Conservation (phyloP, 2,797 vertebrate genomes). For the Apogon hyalosoma region DNA sequence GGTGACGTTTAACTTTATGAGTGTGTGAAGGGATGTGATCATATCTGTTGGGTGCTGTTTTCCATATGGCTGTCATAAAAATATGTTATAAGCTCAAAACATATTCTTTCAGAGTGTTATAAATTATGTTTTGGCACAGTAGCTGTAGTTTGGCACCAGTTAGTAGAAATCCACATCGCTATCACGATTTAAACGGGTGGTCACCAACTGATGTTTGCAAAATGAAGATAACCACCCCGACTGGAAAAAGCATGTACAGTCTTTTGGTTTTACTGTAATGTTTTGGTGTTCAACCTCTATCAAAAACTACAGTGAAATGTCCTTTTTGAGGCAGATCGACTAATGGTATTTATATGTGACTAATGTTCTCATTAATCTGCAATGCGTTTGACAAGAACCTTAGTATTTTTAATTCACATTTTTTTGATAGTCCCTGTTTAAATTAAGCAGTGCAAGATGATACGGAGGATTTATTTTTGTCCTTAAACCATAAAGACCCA, state of each 20-base stretch:
- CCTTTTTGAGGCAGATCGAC: constrained; percentile 34
- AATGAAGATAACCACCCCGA: constrained; percentile 20
- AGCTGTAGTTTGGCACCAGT: constrained; percentile 49
- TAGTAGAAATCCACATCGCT: constrained; percentile 30
- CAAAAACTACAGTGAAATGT: constrained; percentile 11
- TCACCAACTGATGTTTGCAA: constrained; percentile 37
- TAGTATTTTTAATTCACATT: constrained; percentile 14
- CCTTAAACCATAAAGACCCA: not conserved
- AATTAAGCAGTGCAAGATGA: not conserved
- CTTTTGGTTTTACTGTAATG: not conserved
- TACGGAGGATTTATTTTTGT: not conserved
- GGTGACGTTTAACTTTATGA: constrained; percentile 40
- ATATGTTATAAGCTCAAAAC: constrained; percentile 55
- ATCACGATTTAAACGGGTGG: constrained; percentile 46
- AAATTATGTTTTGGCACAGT: constrained; percentile 66
- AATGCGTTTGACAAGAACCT: not conserved
- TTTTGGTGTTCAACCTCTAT: constrained; percentile 22
- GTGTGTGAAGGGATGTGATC: constrained; percentile 63
- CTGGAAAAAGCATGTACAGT: constrained; percentile 22
- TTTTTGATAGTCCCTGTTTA: constrained; percentile 15
- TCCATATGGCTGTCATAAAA: constrained; percentile 63
- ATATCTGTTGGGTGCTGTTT: constrained; percentile 56
- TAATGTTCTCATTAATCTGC: not conserved
- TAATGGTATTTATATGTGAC: constrained; percentile 6
- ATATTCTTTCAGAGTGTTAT: constrained; percentile 46